phyloP scores from a whole-genome alignment of 2,113 vertebrate genomes.

The Piprites chloris region DNA sequence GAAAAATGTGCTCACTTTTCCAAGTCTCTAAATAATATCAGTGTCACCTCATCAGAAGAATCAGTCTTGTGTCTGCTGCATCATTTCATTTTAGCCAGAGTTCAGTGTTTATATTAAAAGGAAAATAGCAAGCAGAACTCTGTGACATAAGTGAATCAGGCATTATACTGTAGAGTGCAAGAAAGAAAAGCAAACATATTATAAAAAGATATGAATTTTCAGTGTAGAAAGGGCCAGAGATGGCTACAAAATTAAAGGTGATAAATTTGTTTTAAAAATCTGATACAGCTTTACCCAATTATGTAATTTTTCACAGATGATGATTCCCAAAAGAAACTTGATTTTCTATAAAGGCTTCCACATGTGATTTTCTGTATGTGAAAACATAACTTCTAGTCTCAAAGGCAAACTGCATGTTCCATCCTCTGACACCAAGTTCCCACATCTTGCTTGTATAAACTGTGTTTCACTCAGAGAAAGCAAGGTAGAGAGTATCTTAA shows the following conservation, averaged over 20 bases:
- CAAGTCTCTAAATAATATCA: neutral
- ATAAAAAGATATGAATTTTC: neutral
- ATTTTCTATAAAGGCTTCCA: neutral
- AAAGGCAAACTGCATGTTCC: neutral
- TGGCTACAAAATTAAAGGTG: neutral
- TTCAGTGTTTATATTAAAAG: neutral
- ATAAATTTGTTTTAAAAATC: neutral
- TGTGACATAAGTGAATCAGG: neutral
- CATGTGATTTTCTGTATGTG: neutral
- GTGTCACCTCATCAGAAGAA: neutral
- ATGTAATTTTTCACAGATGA: neutral
- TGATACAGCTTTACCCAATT: neutral
- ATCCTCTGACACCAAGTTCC: neutral
- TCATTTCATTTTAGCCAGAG: neutral
- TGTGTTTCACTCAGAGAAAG: neutral
- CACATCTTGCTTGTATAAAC: neutral
- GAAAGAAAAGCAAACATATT: neutral
- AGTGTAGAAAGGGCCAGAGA: neutral
- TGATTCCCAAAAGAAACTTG: neutral
- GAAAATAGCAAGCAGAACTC: neutral
- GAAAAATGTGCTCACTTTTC: neutral
- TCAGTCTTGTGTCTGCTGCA: neutral
- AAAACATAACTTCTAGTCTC: neutral
- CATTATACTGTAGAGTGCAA: neutral
- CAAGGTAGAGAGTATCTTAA: neutral